Conservation (phyloP, 2,113 vertebrate genomes). For the Orthochromis malagaraziensis region DNA sequence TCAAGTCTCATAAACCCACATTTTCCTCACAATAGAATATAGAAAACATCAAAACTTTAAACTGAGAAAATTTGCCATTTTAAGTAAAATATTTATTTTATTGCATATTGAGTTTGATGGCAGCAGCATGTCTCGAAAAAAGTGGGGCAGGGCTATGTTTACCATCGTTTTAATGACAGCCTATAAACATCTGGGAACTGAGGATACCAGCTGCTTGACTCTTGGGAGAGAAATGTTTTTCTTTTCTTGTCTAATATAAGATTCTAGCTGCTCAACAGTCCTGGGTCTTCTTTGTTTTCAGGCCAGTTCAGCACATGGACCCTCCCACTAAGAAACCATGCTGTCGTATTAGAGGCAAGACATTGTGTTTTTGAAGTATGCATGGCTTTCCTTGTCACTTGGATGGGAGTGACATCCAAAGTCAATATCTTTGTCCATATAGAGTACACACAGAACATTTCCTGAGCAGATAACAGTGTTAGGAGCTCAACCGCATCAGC, state of each 20-base stretch:
- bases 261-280: background rate
- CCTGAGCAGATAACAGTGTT: background rate
- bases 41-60: background rate
- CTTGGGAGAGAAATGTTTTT: background rate
- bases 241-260: background rate
- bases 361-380: background rate
- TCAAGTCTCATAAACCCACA: fast-evolving
- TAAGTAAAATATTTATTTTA: background rate
- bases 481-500: background rate
- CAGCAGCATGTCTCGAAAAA: background rate
- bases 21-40: background rate
- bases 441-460: fast-evolving
- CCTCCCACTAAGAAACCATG: background rate
- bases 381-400: background rate
- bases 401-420: background rate
- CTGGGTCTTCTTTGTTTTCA: background rate
- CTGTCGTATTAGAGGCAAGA: background rate
- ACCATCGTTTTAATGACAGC: background rate
- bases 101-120: background rate
- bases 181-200: background rate
- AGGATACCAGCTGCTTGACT: background rate
- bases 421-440: background rate
- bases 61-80: background rate
- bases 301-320: background rate
- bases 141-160: background rate